Evolutionary conservation across 2,888 invertebrate species (phyloP), one percentile per base, ranked within the genome.

Genomic region (Drosophila rubida): DNA sequence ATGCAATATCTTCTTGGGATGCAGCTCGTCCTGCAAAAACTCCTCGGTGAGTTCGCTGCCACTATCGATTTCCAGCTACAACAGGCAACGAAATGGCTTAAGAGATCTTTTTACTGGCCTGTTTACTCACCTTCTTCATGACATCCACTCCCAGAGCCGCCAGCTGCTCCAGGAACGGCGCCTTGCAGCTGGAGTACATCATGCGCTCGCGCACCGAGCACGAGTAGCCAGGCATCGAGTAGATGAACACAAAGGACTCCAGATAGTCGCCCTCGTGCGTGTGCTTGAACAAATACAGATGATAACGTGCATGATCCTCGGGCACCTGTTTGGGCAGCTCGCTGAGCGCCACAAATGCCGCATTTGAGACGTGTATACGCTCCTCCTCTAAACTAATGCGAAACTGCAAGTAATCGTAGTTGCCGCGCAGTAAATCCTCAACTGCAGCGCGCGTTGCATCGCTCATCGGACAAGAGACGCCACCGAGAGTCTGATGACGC

Each of bases 141-240:
- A 99, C 94, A 72, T 94, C 94, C 11, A 98, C 92, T 30, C 96
- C 96, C 86, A 96, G 92, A 50, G 94, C 94, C 85, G 96, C 95
- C 69, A 99, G 95, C 14, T 95, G 94, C 72, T 97, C 96, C 55
- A 98, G 93, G 74, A 99, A 95, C 14, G 98, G 97, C 67, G 95
- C 96, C 92, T 99, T 99, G 92, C 99, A 99, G 88, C 98, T 98
- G 0, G 99, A 99, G 92, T 99, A 99, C 90, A 99, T 93, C 99
- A 99, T 99, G 80, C 99, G 94, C 91, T 99, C 99, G 90, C 98
- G 99, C 83, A 99, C 97, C 70, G 98, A 96, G 91, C 98, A 98
- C 69, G 94, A 96, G 92, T 98, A 98, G 4, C 99, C 98, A 3
- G 99, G 99, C 97, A 99, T 98, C 7, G 99, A 98, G 93, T 99